These are phyloP conservation scores for Danaus melanippus DNA, from an alignment of 1,140 invertebrate species.

Conservation along the genomic window DNA sequence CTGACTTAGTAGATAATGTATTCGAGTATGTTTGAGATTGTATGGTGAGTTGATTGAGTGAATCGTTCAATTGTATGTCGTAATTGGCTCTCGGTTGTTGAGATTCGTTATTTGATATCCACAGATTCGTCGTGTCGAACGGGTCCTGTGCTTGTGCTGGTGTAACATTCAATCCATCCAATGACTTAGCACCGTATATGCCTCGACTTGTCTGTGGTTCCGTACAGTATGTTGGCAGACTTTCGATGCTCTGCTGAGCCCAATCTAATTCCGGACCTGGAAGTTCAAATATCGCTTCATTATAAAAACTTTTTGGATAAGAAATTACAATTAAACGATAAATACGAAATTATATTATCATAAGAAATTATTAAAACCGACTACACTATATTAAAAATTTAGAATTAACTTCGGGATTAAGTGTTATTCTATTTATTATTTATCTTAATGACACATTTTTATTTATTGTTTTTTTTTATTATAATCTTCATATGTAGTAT, in stretches of 20 bases:
- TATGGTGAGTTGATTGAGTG: conserved; percentile 18
- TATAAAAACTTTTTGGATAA: too few relatives aligned
- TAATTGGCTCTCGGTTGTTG: conserved; percentile 34
- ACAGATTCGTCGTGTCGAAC: conserved; percentile 48
- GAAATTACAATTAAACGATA: too few relatives aligned
- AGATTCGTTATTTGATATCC: conserved; percentile 27
- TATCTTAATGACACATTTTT: too few relatives aligned
- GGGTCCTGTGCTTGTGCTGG: conserved; percentile 32
- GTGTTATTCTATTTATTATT: too few relatives aligned
- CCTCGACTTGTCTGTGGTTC: conserved; percentile 27
- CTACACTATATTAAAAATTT: too few relatives aligned
- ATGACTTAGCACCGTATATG: conserved; percentile 54
- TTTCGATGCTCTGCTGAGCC: conserved; percentile 55
- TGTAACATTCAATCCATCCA: conserved; percentile 40
- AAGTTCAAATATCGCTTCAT: conserved; percentile 16
- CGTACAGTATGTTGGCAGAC: conserved; percentile 37
- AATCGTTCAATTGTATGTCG: conserved; percentile 30
- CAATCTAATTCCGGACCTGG: conserved; percentile 45
- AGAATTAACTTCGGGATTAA: too few relatives aligned
- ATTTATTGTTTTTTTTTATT: too few relatives aligned
- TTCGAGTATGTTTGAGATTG: conserved; percentile 51
- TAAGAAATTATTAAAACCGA: too few relatives aligned
- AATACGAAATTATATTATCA: too few relatives aligned
- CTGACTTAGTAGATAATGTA: conserved; percentile 15
- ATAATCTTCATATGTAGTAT: too few relatives aligned